A percentile compares a stretch with the other conserved stretches of the same genome.
Evolutionary conservation across 2,888 invertebrate genomes (phyloP).

Genomic region (Ditylenchus weischeri): DNA sequence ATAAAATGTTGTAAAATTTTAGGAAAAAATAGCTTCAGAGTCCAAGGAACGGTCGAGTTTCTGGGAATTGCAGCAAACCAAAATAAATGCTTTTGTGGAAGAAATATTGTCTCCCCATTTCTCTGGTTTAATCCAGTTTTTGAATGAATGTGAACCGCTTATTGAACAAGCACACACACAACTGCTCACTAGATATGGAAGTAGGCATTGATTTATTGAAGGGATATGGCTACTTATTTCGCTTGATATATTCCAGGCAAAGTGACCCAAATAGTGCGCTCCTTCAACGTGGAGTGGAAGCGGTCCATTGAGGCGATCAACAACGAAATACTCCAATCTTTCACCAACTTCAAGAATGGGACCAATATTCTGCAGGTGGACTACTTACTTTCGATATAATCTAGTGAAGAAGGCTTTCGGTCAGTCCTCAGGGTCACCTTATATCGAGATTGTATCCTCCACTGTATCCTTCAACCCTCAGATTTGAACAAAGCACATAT

Average conservation of each 20-base stretch:
- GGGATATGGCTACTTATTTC: background rate
- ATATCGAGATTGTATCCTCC: no score
- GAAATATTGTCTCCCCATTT: conserved; percentile 89
- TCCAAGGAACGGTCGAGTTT: conserved; percentile 94
- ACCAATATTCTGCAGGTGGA: conserved; percentile 80
- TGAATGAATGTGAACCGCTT: conserved; percentile 81
- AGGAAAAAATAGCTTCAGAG: conserved; percentile 79
- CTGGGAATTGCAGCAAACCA: conserved; percentile 79
- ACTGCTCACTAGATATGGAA: conserved; percentile 60
- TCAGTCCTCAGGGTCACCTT: no score
- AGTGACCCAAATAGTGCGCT: conserved; percentile 79
- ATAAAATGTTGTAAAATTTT: conserved; percentile 22
- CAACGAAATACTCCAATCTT: conserved; percentile 85
- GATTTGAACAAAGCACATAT: no score
- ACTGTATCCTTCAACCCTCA: no score
- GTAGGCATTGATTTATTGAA: conserved; percentile 49
- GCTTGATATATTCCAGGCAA: conserved; percentile 60
- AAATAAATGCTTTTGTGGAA: conserved; percentile 82
- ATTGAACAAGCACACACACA: conserved; percentile 71
- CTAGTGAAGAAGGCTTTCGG: no score
- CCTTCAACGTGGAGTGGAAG: conserved; percentile 90
- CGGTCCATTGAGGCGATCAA: conserved; percentile 89
- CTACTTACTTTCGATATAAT: background rate
- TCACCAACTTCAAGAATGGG: conserved; percentile 91
- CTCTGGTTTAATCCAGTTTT: conserved; percentile 90